Evolutionary conservation across 1,140 invertebrate genomes (phyloP), one percentile per base, ranked within the genome.

Genomic region (Hypsibius dujardini): DNA sequence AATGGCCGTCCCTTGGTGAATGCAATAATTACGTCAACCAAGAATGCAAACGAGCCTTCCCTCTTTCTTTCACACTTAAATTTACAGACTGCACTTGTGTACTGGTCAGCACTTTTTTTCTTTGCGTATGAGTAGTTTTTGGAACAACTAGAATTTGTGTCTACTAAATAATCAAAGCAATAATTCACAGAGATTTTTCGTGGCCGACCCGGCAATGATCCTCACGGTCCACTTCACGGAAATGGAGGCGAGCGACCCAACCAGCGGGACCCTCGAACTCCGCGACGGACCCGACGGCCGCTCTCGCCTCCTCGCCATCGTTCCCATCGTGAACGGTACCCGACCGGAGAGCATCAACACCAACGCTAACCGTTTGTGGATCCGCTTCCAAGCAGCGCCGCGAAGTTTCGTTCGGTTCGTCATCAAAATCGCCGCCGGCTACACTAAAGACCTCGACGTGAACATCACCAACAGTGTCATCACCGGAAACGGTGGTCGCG

Each of bases 401-500:
- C 80, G 84, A 70, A 85, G 85, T 7, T 84, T 87, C 74, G 83
- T 87, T 47, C 80, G 87, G 7, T 85, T 88, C 1, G 89, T 87
- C 75, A 81, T 93, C 71, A 82, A 87, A 74, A 77, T 94, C 47
- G 86, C 85, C 0, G 87, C 90, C 0, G 87, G 87, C 79, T 3
- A 75, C 86, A 86, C 82, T 72, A 91, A 92, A 84, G 87, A 86
- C 69, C 88, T 87, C 76, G 92, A 95, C 77, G 81, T 98, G 1
- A 89, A 92, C 73, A 84, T 98, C 2, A 88, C 87, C 0, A 86
- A 89, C 74, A 89, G 89, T 28, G 84, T 87, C 45, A 86, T 98
- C 56, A 84, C 86, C 0, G 85, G 89, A 74, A 99, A 98, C 79
- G 88, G 88, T 75, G 95, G 95, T 1, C 86, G 93, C 79, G 95